Evolutionary conservation across 2,888 invertebrate species (phyloP), one percentile per base, ranked within the genome.

Genomic region (Hydrotaea cyrtoneurina): DNA sequence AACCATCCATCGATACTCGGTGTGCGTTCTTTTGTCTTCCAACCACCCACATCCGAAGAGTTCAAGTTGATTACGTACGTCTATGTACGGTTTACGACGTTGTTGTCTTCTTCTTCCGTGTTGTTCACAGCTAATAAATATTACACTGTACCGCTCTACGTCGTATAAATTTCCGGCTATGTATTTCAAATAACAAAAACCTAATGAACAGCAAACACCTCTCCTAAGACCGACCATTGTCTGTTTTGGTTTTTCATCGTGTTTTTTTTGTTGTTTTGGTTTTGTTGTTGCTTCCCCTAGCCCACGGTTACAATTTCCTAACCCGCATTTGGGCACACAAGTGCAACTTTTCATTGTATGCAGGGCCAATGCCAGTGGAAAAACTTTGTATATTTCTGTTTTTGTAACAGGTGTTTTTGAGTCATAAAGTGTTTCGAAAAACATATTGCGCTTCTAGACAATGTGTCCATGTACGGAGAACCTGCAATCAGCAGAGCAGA

Each of bases 381-480:
- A 74, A 62, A 59, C 59, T 74, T 46, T 74, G 13, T 55, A 17
- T 74, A 4, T 31, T 31, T 31, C 7, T 31, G 31, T 31, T 31
- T 74, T 73, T 36, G 21, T 62, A 74, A 74, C 74, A 74, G 74
- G 74, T 74, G 74, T 74, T 74, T 74, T 74, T 59, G 39, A 62
- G 43, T 59, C 59, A 43, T 11, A 10, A 23, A 15, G n/a, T 57
- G 2, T 73, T 55, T 36, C 55, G 15, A 11, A 31, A 72, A 36
- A 23, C 66, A 13, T 8, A 43, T 15, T 36, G 43, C 21, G 15
- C 36, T 19, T 11, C 43, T 46, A 46, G 43, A 17, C 46, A 69
- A 46, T 69, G 69, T 50, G 59, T 59, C 62, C 62, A 62, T 62
- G 62, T 31, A 62, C 62, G n/a, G 62, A 62, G 62, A 62, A 62